Conservation (phyloP, 1,140 invertebrate genomes). For the Drosophila nebulosa region DNA sequence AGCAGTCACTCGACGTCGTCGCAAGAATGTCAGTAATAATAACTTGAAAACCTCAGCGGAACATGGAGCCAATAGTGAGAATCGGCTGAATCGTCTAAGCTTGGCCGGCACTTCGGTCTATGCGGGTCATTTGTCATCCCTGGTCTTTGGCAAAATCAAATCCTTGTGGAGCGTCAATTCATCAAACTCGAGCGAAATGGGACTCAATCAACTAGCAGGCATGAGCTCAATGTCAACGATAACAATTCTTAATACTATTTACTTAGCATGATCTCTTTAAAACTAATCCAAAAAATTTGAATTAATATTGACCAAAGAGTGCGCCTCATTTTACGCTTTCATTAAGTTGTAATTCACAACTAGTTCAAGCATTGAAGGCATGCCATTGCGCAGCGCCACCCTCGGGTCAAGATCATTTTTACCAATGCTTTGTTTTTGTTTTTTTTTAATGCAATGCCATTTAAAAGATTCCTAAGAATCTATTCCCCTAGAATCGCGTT, state of each 20-base stretch:
- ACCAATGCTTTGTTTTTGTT: too few relatives aligned
- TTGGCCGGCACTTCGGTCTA: constrained; percentile 81
- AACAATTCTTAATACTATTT: constrained; percentile 2
- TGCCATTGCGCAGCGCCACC: too few relatives aligned
- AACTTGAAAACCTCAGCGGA: constrained; percentile 64
- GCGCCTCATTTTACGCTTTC: too few relatives aligned
- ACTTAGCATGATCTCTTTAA: constrained; percentile 24
- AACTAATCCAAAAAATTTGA: too few relatives aligned
- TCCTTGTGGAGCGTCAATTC: constrained; percentile 90
- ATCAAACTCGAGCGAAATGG: constrained; percentile 85
- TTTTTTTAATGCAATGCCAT: too few relatives aligned
- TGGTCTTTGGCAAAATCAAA: constrained; percentile 92
- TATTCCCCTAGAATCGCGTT: too few relatives aligned
- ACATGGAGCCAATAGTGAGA: constrained; percentile 67
- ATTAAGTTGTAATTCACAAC: too few relatives aligned
- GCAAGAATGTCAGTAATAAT: constrained; percentile 72
- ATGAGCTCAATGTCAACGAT: constrained; percentile 25
- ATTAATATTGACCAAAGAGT: too few relatives aligned
- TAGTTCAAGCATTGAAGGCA: too few relatives aligned
- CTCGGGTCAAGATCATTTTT: too few relatives aligned
- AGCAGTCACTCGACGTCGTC: constrained; percentile 69
- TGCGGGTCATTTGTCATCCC: constrained; percentile 87
- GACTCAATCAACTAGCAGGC: constrained; percentile 88
- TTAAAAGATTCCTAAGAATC: too few relatives aligned
- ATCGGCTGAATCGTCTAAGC: constrained; percentile 72